Evolutionary conservation across 1,140 invertebrate species (phyloP).

Genomic region (Holcopasites calliopsidis): DNA sequence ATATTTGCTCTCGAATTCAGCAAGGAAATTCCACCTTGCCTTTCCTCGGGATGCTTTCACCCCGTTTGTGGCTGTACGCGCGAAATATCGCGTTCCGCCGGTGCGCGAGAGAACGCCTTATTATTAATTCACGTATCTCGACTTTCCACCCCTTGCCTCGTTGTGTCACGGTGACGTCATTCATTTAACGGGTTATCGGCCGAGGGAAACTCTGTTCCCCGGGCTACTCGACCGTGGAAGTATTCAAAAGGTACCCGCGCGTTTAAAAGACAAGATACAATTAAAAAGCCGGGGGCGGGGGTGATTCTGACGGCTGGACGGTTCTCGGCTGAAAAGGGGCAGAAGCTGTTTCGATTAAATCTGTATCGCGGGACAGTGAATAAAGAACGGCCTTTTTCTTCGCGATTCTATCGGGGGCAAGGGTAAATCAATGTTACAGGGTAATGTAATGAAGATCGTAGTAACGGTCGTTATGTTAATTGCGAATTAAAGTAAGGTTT

Average conservation of each 20-base stretch:
- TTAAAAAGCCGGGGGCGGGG: neutral
- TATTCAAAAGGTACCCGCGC: neutral
- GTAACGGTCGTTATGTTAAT: too few species aligned
- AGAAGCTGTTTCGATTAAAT: too few species aligned
- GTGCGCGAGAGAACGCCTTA: neutral
- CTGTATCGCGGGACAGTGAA: too few species aligned
- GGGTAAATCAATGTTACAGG: neutral
- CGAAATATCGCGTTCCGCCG: neutral
- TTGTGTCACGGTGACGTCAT: neutral
- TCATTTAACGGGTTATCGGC: neutral
- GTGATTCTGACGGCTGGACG: too few species aligned
- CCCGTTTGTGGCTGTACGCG: too few species aligned
- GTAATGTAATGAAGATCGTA: too few species aligned
- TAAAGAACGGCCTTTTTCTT: neutral
- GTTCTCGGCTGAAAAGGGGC: too few species aligned
- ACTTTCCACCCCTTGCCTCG: neutral
- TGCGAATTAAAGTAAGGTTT: too few species aligned
- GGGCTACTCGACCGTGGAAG: neutral
- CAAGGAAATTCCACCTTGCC: neutral
- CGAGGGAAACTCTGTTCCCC: neutral
- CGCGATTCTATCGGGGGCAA: neutral
- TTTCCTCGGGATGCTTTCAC: neutral
- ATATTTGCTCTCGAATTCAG: constrained; percentile 5
- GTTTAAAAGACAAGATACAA: neutral
- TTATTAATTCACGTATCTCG: constrained; percentile 24